Evolutionary conservation across 2,113 vertebrate genomes (phyloP).

Genomic region (Cottus gobio): DNA sequence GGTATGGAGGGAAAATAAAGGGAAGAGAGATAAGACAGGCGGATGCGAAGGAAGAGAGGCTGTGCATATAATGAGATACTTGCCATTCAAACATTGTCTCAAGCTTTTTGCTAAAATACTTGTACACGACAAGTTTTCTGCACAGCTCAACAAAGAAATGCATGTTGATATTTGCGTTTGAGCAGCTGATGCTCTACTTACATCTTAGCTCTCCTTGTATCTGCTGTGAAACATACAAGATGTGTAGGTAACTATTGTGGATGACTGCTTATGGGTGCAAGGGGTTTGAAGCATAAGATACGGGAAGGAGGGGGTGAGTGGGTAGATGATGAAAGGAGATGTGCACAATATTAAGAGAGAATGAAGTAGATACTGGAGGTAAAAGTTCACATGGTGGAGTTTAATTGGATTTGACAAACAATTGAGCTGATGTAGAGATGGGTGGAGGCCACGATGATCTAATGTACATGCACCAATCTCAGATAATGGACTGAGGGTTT

Average conservation of each 20-base stretch:
- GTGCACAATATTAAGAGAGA: conserved; percentile 9
- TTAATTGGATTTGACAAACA: conserved; percentile 56
- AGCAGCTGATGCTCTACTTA: background rate
- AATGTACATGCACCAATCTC: conserved; percentile 34
- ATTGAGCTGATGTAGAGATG: conserved; percentile 40
- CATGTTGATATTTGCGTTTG: background rate
- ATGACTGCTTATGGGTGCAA: background rate
- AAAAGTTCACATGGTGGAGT: conserved; percentile 21
- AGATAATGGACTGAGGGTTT: conserved; percentile 36
- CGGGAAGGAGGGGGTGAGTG: background rate
- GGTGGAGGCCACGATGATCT: conserved; percentile 17
- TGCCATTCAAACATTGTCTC: background rate
- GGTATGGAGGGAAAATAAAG: too few species aligned
- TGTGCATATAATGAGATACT: background rate
- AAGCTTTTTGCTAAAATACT: background rate
- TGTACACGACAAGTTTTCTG: background rate
- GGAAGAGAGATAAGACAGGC: background rate
- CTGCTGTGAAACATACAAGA: background rate
- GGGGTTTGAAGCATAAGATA: conserved; percentile 3
- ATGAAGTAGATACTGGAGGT: conserved; percentile 1
- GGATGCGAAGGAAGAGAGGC: background rate
- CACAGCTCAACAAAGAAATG: background rate
- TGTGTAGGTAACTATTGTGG: background rate
- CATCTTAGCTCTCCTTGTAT: background rate
- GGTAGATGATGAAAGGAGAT: background rate